A percentile compares a stretch with the other conserved stretches of the same genome.
Conservation (phyloP, 2,888 invertebrate species). For the Crocallis elinguaria region DNA sequence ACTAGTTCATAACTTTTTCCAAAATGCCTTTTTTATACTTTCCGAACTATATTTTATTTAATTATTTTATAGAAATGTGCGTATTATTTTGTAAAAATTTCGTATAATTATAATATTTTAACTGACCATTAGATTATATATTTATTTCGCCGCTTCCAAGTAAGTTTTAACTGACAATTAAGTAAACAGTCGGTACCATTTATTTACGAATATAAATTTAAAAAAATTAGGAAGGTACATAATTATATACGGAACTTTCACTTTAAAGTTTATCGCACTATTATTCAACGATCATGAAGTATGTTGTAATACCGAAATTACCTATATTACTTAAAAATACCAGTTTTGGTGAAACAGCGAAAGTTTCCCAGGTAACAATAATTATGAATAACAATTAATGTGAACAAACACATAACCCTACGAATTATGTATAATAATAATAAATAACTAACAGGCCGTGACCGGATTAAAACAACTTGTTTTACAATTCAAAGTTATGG, state of each 20-base stretch:
- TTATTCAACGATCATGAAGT: too few relatives aligned
- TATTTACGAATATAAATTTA: too few relatives aligned
- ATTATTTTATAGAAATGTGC: slow-evolving; percentile 9
- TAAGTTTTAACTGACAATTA: background rate
- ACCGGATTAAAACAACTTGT: background rate
- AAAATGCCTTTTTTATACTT: slow-evolving; percentile 1
- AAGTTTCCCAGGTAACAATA: background rate
- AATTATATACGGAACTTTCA: too few relatives aligned
- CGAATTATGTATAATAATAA: background rate
- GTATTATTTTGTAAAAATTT: background rate
- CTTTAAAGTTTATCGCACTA: too few relatives aligned
- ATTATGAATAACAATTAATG: background rate
- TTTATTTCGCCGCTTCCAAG: background rate
- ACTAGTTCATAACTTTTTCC: slow-evolving; percentile 29
- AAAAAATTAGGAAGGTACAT: too few relatives aligned
- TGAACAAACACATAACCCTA: background rate
- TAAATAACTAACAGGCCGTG: background rate
- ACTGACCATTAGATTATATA: background rate
- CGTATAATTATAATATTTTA: background rate
- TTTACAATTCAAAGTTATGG: slow-evolving; percentile 9
- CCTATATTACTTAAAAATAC: too few relatives aligned
- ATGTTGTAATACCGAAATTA: too few relatives aligned
- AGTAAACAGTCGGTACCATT: background rate
- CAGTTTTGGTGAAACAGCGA: too few relatives aligned
- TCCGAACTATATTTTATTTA: background rate